Conservation (phyloP, 1,140 invertebrate species). For the Leucophenga varia region DNA sequence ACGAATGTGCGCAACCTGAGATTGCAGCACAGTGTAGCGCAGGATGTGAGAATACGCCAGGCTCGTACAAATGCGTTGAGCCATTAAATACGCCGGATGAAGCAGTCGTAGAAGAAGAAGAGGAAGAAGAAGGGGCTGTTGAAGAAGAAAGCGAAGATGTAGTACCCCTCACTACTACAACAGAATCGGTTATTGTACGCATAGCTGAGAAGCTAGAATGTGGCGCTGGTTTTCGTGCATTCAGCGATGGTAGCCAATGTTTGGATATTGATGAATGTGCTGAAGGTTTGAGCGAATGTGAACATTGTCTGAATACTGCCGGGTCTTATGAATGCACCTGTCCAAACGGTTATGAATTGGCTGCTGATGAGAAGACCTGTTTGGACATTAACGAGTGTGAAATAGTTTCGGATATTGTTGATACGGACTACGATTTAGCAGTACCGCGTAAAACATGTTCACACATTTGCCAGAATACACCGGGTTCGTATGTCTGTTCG, state of each 20-base stretch:
- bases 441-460: slow-evolving; percentile 58
- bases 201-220: slow-evolving; percentile 29
- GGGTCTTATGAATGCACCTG: slow-evolving; percentile 64
- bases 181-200: neutral
- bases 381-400: slow-evolving; percentile 70
- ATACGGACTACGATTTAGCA: slow-evolving; percentile 36
- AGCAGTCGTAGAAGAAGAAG: neutral
- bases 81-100: slow-evolving; percentile 18
- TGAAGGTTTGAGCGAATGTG: slow-evolving; percentile 36
- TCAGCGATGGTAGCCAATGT: slow-evolving; percentile 51
- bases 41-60: slow-evolving; percentile 68
- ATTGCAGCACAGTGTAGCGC: slow-evolving; percentile 61
- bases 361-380: slow-evolving; percentile 56
- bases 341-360: slow-evolving; percentile 59
- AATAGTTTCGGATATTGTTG: slow-evolving; percentile 39
- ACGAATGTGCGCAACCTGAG: slow-evolving; percentile 65
- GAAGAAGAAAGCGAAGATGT: slow-evolving; percentile 6
- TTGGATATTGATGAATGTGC: slow-evolving; percentile 70
- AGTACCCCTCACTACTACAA: neutral
- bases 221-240: slow-evolving; percentile 51
- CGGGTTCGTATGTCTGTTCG: slow-evolving; percentile 65
- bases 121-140: slow-evolving; percentile 1
- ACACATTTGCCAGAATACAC: slow-evolving; percentile 65
- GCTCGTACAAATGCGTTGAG: slow-evolving; percentile 67
- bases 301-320: slow-evolving; percentile 21